Percentiles rank a stretch among this genome's conserved stretches.
phyloP scores from a whole-genome alignment of 1,140 invertebrate genomes.

The Lerema accius region DNA sequence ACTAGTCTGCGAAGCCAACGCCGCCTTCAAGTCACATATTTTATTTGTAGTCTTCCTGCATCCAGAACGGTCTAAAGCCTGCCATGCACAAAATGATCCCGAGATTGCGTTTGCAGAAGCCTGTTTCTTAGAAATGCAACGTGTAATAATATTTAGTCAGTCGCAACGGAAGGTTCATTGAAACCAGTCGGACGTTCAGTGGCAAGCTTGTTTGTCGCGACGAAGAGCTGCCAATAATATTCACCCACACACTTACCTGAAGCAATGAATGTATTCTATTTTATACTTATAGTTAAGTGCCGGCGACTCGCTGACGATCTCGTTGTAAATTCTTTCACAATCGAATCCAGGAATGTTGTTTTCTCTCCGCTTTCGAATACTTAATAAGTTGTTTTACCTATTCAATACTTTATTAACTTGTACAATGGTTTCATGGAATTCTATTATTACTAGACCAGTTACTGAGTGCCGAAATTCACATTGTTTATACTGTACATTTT shows the following conservation, averaged over 20 bases:
- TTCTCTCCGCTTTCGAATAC: conserved; percentile 47
- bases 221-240: conserved; percentile 76
- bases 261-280: conserved; percentile 67
- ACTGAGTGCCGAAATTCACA: no score
- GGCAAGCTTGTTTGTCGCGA: conserved; percentile 59
- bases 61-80: conserved; percentile 73
- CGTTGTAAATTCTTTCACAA: conserved; percentile 50
- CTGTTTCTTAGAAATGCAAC: conserved; percentile 25
- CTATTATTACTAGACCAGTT: conserved; percentile 1
- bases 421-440: conserved; percentile 14
- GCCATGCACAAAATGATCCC: conserved; percentile 54
- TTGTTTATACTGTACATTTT: no score
- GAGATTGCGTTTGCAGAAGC: conserved; percentile 34
- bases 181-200: conserved; percentile 55
- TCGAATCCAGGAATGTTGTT: conserved; percentile 53
- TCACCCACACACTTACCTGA: conserved; percentile 72
- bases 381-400: conserved; percentile 29
- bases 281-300: conserved; percentile 59
- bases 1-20: conserved; percentile 72
- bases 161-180: conserved; percentile 28
- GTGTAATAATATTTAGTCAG: conserved; percentile 32
- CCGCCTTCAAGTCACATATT: conserved; percentile 81
- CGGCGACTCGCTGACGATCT: conserved; percentile 26
- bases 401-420: conserved; percentile 11
- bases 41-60: conserved; percentile 82